Conservation (phyloP, 2,888 invertebrate species). For the Drosophila picticornis region DNA sequence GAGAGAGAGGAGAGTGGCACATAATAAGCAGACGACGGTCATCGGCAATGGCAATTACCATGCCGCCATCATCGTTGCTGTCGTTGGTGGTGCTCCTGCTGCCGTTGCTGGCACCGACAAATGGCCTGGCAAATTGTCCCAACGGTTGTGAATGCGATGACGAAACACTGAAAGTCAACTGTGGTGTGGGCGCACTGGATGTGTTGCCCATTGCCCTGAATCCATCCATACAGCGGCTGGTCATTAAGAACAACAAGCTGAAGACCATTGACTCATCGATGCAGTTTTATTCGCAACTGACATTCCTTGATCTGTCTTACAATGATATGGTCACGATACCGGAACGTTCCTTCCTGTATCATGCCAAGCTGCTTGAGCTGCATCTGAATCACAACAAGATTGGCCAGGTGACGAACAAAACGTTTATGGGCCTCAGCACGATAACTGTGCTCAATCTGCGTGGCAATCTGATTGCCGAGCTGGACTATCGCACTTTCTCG, state of each 20-base stretch:
- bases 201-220: conserved; percentile 96
- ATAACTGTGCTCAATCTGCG: conserved; percentile 92
- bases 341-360: conserved; percentile 91
- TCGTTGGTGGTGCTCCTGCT: conserved; percentile 21
- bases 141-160: conserved; percentile 95
- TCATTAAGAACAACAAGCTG: conserved; percentile 93
- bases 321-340: conserved; percentile 94
- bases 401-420: conserved; percentile 91
- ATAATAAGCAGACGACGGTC: conserved; percentile 70
- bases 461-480: conserved; percentile 92
- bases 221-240: conserved; percentile 94
- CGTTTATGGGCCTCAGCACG: conserved; percentile 91
- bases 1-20: conserved; percentile 16
- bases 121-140: conserved; percentile 91
- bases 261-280: conserved; percentile 95
- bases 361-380: conserved; percentile 92
- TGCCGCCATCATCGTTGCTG: conserved; percentile 53
- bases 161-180: conserved; percentile 93
- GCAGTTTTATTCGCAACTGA: conserved; percentile 94
- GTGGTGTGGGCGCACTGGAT: conserved; percentile 94
- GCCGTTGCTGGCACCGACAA: conserved; percentile 53
- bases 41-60: conserved; percentile 64
- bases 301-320: conserved; percentile 93
- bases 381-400: conserved; percentile 94
- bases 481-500: conserved; percentile 91